Base-by-base conservation (phyloP, 2,888 invertebrate species). In the Troides oblongomaculatus region DNA sequence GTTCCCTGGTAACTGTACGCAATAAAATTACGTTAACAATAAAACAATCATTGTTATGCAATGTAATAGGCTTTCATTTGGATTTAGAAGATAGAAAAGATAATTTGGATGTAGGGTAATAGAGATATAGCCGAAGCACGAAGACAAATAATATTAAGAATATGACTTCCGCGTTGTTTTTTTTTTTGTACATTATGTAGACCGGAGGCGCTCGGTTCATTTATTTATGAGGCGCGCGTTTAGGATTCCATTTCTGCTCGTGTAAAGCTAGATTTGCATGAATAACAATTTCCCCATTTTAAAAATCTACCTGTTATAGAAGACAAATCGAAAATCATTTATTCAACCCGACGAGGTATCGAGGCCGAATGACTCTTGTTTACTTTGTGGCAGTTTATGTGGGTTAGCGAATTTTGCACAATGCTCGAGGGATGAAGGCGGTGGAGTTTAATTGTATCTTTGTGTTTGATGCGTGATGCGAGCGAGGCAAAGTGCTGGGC, bases 241-340 rank as follows among this genome's bases (percentile, higher is more conserved):
- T 86, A 88, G 82, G 82, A 91, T 90, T 90, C 88, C 85, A 86
- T 88, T 90, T 87, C 84, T 79, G 85, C 89, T 84, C 89, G 89
- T 90, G 90, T 90, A 89, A 85, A 89, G 83, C 84, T 84, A 83
- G 77, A 89, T 90, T 87, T 87, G 85, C 86, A 89, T 91, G 87
- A 88, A 92, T 87, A 87, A 88, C 83, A 89, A 90, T 88, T 86
- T 87, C 83, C 85, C 85, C 74, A 82, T 87, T 90, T 87, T 79
- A 82, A 86, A 86, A 88, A 88, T 87, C 81, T 89, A 91, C 89
- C 89, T 90, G 90, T 84, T 85, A 82, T 84, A 79, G 82, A 85
- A 87, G 87, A 87, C 83, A 87, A 87, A 90, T 87, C 77, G 85
- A 79, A 74, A 82, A 84, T 87, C 87, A 87, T 87, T 88, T 89